Conservation (phyloP, 1,140 invertebrate species). For the Phthorimaea operculella region DNA sequence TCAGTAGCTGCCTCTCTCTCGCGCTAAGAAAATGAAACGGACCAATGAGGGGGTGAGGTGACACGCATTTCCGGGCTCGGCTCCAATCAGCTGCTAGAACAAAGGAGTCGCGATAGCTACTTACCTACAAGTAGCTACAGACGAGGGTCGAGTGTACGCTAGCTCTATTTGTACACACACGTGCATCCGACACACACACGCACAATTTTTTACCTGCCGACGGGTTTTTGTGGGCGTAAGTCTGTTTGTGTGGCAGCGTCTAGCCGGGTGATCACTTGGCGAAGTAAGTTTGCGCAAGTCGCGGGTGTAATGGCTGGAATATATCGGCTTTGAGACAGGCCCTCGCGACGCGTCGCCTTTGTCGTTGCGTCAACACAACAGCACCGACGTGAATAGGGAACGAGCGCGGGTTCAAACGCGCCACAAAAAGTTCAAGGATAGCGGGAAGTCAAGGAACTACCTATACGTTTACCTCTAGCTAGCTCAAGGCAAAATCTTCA, state of each 20-base stretch:
- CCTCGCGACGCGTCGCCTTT: conserved; percentile 23
- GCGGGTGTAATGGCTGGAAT: conserved; percentile 37
- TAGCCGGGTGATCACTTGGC: conserved; percentile 40
- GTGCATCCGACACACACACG: conserved; percentile 38
- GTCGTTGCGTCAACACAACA: conserved; percentile 19
- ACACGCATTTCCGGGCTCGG: conserved; percentile 65
- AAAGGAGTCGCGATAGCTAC: conserved; percentile 65
- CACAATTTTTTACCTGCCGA: conserved; percentile 44
- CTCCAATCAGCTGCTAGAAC: conserved; percentile 68
- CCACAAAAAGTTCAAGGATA: neutral
- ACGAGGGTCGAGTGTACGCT: conserved; percentile 46
- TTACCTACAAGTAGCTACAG: conserved; percentile 63
- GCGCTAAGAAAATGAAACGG: conserved; percentile 66
- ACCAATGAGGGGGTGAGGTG: conserved; percentile 67
- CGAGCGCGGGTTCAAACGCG: neutral
- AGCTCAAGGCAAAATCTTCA: no score
- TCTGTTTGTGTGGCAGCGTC: conserved; percentile 30
- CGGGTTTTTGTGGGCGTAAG: conserved; percentile 38
- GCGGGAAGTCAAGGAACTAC: no score
- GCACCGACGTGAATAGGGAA: neutral
- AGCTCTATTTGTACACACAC: conserved; percentile 40
- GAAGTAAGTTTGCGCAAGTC: conserved; percentile 34
- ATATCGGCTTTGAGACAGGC: conserved; percentile 30
- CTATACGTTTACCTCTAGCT: no score
- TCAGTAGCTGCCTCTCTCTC: conserved; percentile 59